These are phyloP conservation scores for Prenolepis imparis DNA, from an alignment of 2,888 invertebrate species.

Conservation along the genomic window DNA sequence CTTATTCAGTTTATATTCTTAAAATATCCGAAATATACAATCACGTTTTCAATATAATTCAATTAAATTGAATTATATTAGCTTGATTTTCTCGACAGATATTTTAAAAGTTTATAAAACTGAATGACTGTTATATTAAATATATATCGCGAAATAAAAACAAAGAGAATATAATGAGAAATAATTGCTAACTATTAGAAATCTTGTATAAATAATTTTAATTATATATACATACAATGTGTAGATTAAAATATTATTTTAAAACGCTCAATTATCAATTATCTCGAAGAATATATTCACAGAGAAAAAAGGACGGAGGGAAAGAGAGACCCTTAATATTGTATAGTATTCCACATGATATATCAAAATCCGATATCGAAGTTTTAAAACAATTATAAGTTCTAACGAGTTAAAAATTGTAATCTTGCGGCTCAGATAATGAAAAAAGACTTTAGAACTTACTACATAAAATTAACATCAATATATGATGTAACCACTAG, in stretches of 20 bases:
- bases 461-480: slow-evolving; percentile 49
- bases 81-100: not conserved
- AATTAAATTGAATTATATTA: slow-evolving; percentile 22
- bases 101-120: slow-evolving; percentile 19
- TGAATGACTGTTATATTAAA: slow-evolving; percentile 22
- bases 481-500: too few relatives aligned
- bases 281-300: not conserved
- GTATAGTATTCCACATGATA: slow-evolving; percentile 35
- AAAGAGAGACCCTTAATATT: slow-evolving; percentile 6
- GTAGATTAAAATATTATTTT: slow-evolving; percentile 50
- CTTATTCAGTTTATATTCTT: not conserved
- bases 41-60: not conserved
- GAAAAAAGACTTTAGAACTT: slow-evolving; percentile 39
- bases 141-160: slow-evolving; percentile 1
- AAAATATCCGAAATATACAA: not conserved
- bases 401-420: slow-evolving; percentile 44
- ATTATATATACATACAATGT: slow-evolving; percentile 31
- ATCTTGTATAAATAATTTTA: slow-evolving; percentile 20
- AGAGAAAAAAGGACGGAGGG: not conserved
- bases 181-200: not conserved
- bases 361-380: not conserved
- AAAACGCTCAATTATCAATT: slow-evolving; percentile 16
- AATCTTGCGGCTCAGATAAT: slow-evolving; percentile 22
- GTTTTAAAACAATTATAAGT: slow-evolving; percentile 50
- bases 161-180: not conserved